phyloP scores from a whole-genome alignment of 2,113 vertebrate species.

The Cettia cetti region DNA sequence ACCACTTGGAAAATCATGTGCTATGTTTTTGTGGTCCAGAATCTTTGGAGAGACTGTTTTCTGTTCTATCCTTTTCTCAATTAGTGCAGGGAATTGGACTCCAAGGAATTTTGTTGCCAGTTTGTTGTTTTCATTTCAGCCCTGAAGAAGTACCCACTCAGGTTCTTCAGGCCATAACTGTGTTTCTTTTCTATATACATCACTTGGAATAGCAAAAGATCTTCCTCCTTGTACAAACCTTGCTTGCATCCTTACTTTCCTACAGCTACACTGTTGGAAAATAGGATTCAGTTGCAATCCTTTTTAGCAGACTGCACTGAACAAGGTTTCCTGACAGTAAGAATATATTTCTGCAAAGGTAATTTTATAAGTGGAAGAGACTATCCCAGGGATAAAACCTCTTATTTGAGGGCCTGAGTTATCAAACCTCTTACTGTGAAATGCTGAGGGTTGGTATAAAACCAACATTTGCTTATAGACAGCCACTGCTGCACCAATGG shows the following conservation, averaged over 20 bases:
- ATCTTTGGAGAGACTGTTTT: neutral
- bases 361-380: neutral
- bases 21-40: neutral
- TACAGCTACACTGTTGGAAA: neutral
- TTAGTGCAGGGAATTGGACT: neutral
- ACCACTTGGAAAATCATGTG: neutral
- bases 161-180: neutral
- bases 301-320: neutral
- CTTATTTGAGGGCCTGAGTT: neutral
- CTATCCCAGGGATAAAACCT: neutral
- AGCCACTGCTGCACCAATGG: neutral
- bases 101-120: neutral
- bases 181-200: neutral
- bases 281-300: neutral
- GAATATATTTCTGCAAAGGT: neutral
- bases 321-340: neutral
- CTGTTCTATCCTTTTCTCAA: neutral
- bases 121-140: neutral
- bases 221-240: neutral
- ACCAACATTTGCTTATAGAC: neutral
- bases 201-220: neutral
- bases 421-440: neutral
- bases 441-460: neutral
- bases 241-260: neutral
- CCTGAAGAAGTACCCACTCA: neutral